Conservation (phyloP, 2,113 vertebrate genomes). For the Hippoglossus stenolepis region DNA sequence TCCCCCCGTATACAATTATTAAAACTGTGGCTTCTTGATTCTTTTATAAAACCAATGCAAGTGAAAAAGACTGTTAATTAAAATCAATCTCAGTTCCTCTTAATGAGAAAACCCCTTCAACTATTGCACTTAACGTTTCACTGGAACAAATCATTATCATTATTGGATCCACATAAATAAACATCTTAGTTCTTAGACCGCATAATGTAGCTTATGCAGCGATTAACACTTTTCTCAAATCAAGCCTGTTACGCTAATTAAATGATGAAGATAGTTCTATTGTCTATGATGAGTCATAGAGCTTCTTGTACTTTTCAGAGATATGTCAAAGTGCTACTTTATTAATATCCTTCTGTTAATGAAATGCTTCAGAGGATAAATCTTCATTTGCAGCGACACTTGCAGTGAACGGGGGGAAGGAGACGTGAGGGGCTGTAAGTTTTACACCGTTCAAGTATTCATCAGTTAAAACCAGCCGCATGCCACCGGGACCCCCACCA, state of each 20-base stretch:
- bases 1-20: slow-evolving; percentile 30
- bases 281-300: slow-evolving; percentile 9
- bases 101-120: slow-evolving; percentile 23
- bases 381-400: slow-evolving; percentile 2
- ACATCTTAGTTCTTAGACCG: slow-evolving; percentile 23
- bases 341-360: slow-evolving; percentile 67
- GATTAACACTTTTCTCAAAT: background rate
- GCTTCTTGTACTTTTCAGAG: slow-evolving; percentile 11
- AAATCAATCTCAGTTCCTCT: slow-evolving; percentile 24
- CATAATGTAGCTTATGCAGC: slow-evolving; percentile 18
- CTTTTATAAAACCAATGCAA: slow-evolving; percentile 13
- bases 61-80: slow-evolving; percentile 16
- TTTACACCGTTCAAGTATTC: background rate
- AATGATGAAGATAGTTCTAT: slow-evolving; percentile 25
- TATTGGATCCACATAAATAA: slow-evolving; percentile 44
- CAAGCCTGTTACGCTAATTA: slow-evolving; percentile 3
- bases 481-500: too few species aligned
- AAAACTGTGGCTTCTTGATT: slow-evolving; percentile 15
- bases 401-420: background rate
- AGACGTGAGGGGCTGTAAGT: background rate
- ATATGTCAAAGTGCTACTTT: slow-evolving; percentile 77
- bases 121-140: slow-evolving; percentile 73
- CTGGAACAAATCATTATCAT: slow-evolving; percentile 39
- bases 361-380: slow-evolving; percentile 37
- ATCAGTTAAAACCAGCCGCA: too few species aligned